Base-by-base conservation (phyloP, 1,140 invertebrate species). In the Chymomyza costata region DNA sequence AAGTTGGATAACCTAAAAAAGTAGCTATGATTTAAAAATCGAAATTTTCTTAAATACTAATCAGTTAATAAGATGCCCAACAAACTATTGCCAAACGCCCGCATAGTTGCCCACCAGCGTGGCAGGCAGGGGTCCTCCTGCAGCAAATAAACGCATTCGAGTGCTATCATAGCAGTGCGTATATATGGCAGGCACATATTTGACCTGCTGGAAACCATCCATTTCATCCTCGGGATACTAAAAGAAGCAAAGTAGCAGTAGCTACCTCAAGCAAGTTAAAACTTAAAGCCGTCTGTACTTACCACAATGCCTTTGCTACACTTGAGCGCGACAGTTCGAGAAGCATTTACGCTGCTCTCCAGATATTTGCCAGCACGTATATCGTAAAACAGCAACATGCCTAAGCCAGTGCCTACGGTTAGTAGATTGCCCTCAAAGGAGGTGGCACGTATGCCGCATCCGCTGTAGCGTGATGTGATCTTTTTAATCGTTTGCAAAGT, bases 161-260 rank as follows among this genome's bases (percentile, higher is more conserved):
- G 92, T 95, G 60, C 91, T 90, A 86, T 99, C 96, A 85, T 97
- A 98, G 85, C 95, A 96, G 83, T 98, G 97, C 1, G 96, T 97
- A 84, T 98, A 99, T 74, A 98, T 96, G 10, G 96, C 96, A 35
- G 96, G 94, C 13, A 93, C 93, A 83, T 96, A 95, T 85, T 95
- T 94, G 1, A 93, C 90, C 66, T 94, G 93, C 86, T 93, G 92
- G 67, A 93, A 91, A 30, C 92, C 92, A 57, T 95, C 93, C 57
- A 92, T 89, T 66, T 95, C 93, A 81, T 95, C 93, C 71, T 94
- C 93, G 0, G 93, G 93, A 86, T 93, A 94, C 93, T 94, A 80
- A 1, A 63, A 53, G 7, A 6, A 1, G n/a, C n/a, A 18, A 28
- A 51, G 11, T 28, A 10, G 1, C 2, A 34, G 17, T 60, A 38